Evolutionary conservation across 2,888 invertebrate genomes (phyloP), one percentile per base, ranked within the genome.

Genomic region (Hartigia nigra): DNA sequence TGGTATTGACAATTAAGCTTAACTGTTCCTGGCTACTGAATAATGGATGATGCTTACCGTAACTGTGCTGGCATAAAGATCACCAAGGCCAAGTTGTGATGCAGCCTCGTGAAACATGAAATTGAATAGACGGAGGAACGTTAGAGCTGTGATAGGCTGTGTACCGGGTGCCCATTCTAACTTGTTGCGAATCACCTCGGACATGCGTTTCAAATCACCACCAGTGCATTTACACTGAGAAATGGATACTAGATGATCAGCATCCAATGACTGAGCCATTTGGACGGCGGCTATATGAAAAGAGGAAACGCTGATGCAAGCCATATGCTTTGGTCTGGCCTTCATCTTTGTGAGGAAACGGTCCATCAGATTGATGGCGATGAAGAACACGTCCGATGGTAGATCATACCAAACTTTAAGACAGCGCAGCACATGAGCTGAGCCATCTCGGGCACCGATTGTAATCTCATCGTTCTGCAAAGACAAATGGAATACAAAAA

Each of bases 201-300:
- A 96, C 98, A 98, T 98, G 84, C 98, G 95, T 34, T 94, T 92
- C 88, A 98, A 94, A 93, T 98, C 98, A 86, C 96, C 95, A 77
- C 95, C 94, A 36, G 97, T 96, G 92, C 97, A 97, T 88, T 96
- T 95, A 88, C 96, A 96, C 91, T 96, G 95, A 0, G 94, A 94
- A 82, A 94, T 93, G 1, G 93, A 93, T 75, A 93, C 95, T 80
- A 97, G 92, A 89, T 96, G 95, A 84, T 95, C 94, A 77, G 95
- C 93, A 88, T 94, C 93, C 82, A 94, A 93, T 78, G 94, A 92
- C 84, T 94, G 92, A 81, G 94, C 93, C 80, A 94, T 92, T 79
- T 95, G 94, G 89, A 94, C 93, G 86, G 96, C 95, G 80, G 97
- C 97, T 87, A 97, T 94, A 92, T 97, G 95, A 92, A 97, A 95